Evolutionary conservation across 2,113 vertebrate genomes (phyloP).

Genomic region (Nibea coibor): DNA sequence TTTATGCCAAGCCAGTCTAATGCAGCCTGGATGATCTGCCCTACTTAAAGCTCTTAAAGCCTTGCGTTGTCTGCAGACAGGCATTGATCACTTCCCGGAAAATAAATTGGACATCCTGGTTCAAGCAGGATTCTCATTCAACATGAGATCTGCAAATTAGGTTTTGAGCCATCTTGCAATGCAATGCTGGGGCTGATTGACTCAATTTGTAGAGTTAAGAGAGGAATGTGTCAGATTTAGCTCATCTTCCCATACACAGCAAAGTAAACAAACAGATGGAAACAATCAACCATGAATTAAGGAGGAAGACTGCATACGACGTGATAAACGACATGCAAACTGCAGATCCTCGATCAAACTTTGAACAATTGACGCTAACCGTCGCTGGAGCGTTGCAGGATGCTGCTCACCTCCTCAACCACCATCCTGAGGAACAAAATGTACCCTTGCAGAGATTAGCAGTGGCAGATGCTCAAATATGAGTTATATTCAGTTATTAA

Average conservation of each 20-base stretch:
- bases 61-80: slow-evolving; percentile 38
- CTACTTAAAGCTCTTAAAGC: slow-evolving; percentile 43
- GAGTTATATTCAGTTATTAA: slow-evolving; percentile 45
- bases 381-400: slow-evolving; percentile 28
- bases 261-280: slow-evolving; percentile 12
- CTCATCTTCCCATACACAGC: neutral
- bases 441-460: slow-evolving; percentile 36
- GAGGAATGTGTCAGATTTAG: slow-evolving; percentile 17
- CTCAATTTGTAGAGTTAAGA: slow-evolving; percentile 36
- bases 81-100: slow-evolving; percentile 46
- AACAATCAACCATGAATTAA: slow-evolving; percentile 14
- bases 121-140: slow-evolving; percentile 35
- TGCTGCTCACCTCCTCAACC: slow-evolving; percentile 17
- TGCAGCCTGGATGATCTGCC: slow-evolving; percentile 13
- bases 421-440: slow-evolving; percentile 25
- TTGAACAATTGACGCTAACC: neutral
- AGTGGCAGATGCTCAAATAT: slow-evolving; percentile 50
- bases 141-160: slow-evolving; percentile 43
- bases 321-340: neutral
- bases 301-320: neutral
- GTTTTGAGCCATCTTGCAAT: slow-evolving; percentile 30
- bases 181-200: slow-evolving; percentile 17
- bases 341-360: neutral
- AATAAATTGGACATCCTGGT: slow-evolving; percentile 40
- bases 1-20: slow-evolving; percentile 27